Evolutionary conservation across 2,888 invertebrate genomes (phyloP).

Genomic region (Adelognathus sp.): DNA sequence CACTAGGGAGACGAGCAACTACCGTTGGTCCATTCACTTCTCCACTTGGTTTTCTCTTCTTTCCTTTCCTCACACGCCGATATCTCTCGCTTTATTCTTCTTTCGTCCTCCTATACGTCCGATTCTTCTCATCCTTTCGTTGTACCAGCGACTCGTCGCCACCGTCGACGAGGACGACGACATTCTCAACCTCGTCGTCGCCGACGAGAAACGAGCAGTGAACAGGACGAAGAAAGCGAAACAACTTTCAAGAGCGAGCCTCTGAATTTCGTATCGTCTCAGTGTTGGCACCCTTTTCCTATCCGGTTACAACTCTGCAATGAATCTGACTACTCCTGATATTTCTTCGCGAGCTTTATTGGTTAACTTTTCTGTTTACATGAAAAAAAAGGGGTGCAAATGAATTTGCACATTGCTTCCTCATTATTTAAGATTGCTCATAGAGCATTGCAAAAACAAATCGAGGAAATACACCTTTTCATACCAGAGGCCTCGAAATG

Average conservation of each 20-base stretch:
- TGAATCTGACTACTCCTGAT: too few relatives aligned
- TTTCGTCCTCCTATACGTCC: slow-evolving; percentile 34
- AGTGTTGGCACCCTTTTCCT: slow-evolving; percentile 51
- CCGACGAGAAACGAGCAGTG: neutral
- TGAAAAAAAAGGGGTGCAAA: too few relatives aligned
- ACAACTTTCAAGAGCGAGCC: slow-evolving; percentile 64
- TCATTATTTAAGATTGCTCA: too few relatives aligned
- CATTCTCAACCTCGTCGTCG: slow-evolving; percentile 21
- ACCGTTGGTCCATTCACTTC: slow-evolving; percentile 76
- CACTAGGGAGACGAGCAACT: slow-evolving; percentile 67
- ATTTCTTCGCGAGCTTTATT: slow-evolving; percentile 59
- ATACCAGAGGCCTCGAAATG: too few relatives aligned
- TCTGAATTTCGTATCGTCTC: slow-evolving; percentile 64
- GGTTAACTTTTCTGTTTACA: too few relatives aligned
- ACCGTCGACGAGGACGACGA: slow-evolving; percentile 29
- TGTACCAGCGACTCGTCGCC: too few relatives aligned
- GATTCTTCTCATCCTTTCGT: slow-evolving; percentile 63
- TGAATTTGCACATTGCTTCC: too few relatives aligned
- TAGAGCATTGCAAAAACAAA: too few relatives aligned
- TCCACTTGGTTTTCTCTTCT: slow-evolving; percentile 68
- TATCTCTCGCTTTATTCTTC: neutral
- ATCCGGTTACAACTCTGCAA: too few relatives aligned
- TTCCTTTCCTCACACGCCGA: slow-evolving; percentile 21
- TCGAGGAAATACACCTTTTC: too few relatives aligned
- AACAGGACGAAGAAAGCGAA: slow-evolving; percentile 59